Evolutionary conservation across 2,888 invertebrate species (phyloP).

Genomic region (Anticlea derivata): DNA sequence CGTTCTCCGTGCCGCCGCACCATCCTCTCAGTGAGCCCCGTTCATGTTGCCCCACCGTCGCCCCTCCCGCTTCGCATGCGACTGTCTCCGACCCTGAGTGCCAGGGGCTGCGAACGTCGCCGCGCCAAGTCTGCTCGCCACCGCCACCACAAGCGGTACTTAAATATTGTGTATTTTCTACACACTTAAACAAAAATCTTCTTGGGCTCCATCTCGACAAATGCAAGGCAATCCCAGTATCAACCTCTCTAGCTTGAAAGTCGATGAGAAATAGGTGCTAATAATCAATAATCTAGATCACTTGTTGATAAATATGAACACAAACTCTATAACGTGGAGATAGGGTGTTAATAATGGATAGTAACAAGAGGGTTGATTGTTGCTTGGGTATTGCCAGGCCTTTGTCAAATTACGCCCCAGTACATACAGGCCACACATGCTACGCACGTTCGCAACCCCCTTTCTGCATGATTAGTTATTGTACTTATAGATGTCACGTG

Average conservation of each 20-base stretch:
- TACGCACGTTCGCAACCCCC: conserved; percentile 82
- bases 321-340: conserved; percentile 12
- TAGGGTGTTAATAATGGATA: conserved; percentile 28
- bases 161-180: conserved; percentile 57
- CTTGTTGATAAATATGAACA: conserved; percentile 18
- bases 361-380: conserved; percentile 35
- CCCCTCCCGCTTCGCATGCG: conserved; percentile 84
- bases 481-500: conserved; percentile 74
- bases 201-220: conserved; percentile 48
- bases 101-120: conserved; percentile 82
- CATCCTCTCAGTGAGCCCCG: conserved; percentile 85
- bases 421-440: conserved; percentile 63
- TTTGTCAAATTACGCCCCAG: conserved; percentile 60
- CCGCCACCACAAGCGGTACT: conserved; percentile 72
- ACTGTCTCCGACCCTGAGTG: conserved; percentile 82
- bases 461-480: conserved; percentile 80
- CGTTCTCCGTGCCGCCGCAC: conserved; percentile 85
- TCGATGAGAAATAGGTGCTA: not conserved
- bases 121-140: conserved; percentile 61
- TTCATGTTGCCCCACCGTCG: conserved; percentile 84
- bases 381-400: conserved; percentile 51
- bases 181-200: conserved; percentile 38
- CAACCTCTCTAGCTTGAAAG: conserved; percentile 23
- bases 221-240: conserved; percentile 48
- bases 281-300: conserved; percentile 11